Evolutionary conservation across 2,888 invertebrate species (phyloP), one percentile per base, ranked within the genome.

Genomic region (Orgyia antiqua): DNA sequence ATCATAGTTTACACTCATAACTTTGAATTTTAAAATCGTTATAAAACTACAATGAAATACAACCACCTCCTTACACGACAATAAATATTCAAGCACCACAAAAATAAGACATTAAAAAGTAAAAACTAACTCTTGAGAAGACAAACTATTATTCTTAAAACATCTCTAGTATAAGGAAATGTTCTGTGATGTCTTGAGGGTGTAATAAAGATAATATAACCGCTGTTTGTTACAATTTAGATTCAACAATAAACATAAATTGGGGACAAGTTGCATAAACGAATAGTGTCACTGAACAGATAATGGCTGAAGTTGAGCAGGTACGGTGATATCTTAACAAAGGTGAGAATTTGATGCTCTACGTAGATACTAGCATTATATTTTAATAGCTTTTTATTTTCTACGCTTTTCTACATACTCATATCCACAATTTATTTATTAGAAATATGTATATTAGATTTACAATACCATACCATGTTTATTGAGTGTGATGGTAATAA

Each of bases 241-340:
- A 45, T 45, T 38, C 36, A 58, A 56, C 62, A 59, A 58, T 59
- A 50, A 48, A 53, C 58, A 51, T 64, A 58, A 64, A 64, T 56
- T 41, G 41, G 29, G 34, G 24, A 36, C 37, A 42, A 52, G 38
- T 49, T 47, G 44, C 42, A 53, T 44, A 50, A 44, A 42, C 33
- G 32, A 33, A 39, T 33, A 27, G 31, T 36, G 27, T 38, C 34
- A 40, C 40, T 31, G 17, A 23, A 12, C 26, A 29, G 27, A 27
- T 33, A 36, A 36, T 30, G 27, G 36, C 13, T 11, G 25, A 36
- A 36, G 21, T 40, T 46, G 24, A 24, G 31, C 41, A 37, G 12
- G 21, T 30, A 32, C 35, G 27, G 33, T 31, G 25, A 21, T 18
- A 18, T 8, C n/a, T n/a, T n/a, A n/a, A n/a, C n/a, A n/a, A n/a